These are phyloP conservation scores for Rhingia campestris DNA, from an alignment of 2,888 invertebrate species.

Conservation along the genomic window DNA sequence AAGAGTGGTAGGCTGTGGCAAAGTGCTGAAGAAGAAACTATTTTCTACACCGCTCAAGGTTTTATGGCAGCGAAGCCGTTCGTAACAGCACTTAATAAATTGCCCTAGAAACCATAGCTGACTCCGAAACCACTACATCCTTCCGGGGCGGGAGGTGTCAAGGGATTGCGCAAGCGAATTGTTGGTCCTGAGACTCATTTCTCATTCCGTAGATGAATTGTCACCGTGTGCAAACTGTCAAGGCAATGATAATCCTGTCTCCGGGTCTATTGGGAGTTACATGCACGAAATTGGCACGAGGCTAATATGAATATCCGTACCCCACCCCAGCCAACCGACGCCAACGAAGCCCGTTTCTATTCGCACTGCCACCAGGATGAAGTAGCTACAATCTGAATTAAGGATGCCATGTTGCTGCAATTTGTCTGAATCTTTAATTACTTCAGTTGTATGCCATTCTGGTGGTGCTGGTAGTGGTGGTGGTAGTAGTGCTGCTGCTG, in stretches of 20 bases:
- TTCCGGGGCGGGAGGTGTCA: conserved; percentile 9
- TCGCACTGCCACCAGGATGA: neutral
- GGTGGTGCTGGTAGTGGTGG: too few relatives aligned
- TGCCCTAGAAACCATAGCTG: conserved; percentile 62
- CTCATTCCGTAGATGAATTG: conserved; percentile 62
- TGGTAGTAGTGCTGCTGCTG: too few relatives aligned
- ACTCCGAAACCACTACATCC: conserved; percentile 37
- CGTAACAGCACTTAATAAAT: conserved; percentile 68
- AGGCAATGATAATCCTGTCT: conserved; percentile 69
- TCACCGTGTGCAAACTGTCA: conserved; percentile 62
- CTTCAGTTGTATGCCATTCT: conserved; percentile 46
- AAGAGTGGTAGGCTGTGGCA: conserved; percentile 17
- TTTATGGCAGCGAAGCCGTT: conserved; percentile 14
- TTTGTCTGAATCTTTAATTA: conserved; percentile 67
- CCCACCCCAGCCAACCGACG: neutral
- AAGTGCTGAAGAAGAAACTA: conserved; percentile 60
- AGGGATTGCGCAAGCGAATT: conserved; percentile 28
- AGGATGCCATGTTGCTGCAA: conserved; percentile 44
- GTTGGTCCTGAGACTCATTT: conserved; percentile 13
- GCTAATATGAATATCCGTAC: neutral
- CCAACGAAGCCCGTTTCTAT: neutral
- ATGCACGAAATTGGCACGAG: conserved; percentile 47
- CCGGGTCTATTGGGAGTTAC: conserved; percentile 45
- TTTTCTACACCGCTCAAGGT: conserved; percentile 51
- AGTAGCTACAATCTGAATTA: conserved; percentile 25